Conservation (phyloP, 2,797 vertebrate genomes). For the Bucorvus abyssinicus region DNA sequence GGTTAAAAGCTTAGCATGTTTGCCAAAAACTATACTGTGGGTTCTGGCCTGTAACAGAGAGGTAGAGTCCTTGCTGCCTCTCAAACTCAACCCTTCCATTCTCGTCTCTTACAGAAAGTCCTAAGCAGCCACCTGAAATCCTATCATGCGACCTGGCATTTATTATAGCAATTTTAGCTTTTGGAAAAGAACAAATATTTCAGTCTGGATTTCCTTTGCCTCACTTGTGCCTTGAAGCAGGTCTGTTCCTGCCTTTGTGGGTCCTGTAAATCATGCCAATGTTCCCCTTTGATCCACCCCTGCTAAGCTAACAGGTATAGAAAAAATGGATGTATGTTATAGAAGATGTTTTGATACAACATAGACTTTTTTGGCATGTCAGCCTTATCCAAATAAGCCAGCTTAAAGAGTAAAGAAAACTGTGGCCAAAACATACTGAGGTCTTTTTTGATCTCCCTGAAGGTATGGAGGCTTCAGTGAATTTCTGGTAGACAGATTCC, state of each 20-base stretch:
- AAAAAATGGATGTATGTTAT: neutral
- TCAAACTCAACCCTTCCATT: neutral
- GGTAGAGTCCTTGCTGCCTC: neutral
- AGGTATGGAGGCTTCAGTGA: conserved; percentile 13
- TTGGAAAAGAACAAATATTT: conserved; percentile 29
- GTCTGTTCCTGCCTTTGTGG: conserved; percentile 38
- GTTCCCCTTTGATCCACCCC: conserved; percentile 10
- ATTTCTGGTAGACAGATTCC: conserved; percentile 13
- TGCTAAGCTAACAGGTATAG: conserved; percentile 21
- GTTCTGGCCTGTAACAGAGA: neutral
- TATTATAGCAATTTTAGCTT: conserved; percentile 16
- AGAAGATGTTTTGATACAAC: conserved; percentile 35
- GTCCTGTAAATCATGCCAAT: conserved; percentile 38
- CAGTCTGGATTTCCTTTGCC: conserved; percentile 35
- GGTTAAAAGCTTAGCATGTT: neutral
- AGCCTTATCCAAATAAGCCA: conserved; percentile 25
- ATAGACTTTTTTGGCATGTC: conserved; percentile 22
- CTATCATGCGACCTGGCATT: neutral
- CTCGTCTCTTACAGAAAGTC: neutral
- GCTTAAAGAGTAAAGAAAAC: conserved; percentile 24
- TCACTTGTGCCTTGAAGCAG: conserved; percentile 27
- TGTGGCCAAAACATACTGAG: neutral
- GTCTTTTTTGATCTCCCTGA: conserved; percentile 38
- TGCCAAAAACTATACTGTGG: neutral
- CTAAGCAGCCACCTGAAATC: conserved; percentile 2